phyloP scores from a whole-genome alignment of 2,797 vertebrate species.

The Enteromius paludinosus region DNA sequence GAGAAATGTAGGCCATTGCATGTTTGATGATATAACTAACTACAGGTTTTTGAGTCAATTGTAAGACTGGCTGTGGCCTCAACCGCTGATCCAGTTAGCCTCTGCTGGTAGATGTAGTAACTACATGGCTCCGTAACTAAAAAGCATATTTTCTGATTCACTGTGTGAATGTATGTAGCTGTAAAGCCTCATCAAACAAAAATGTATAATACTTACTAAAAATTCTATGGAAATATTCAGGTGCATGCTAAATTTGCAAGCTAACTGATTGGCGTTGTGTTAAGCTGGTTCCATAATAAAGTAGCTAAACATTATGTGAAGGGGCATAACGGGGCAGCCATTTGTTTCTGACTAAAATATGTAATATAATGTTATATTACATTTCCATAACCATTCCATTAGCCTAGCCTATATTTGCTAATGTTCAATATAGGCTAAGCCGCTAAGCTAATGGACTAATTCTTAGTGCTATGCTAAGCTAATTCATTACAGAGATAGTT shows the following conservation, averaged over 20 bases:
- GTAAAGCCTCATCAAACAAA: background rate
- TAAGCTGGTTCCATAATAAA: background rate
- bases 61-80: background rate
- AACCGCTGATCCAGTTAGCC: background rate
- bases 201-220: background rate
- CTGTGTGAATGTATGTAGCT: background rate
- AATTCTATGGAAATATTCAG: background rate
- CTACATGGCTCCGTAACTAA: background rate
- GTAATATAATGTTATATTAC: no score
- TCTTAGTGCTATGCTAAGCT: background rate
- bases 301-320: background rate
- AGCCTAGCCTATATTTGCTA: no score
- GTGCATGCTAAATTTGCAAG: background rate
- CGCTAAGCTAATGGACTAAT: background rate
- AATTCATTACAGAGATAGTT: background rate
- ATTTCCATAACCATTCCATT: no score
- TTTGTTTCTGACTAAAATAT: no score
- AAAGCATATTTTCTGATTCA: background rate
- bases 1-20: background rate
- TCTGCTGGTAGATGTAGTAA: background rate
- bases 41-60: background rate
- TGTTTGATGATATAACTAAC: background rate
- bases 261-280: background rate
- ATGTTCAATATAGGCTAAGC: background rate
- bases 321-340: no score